Evolutionary conservation across 2,113 vertebrate genomes (phyloP).

Genomic region (Sula dactylatra): DNA sequence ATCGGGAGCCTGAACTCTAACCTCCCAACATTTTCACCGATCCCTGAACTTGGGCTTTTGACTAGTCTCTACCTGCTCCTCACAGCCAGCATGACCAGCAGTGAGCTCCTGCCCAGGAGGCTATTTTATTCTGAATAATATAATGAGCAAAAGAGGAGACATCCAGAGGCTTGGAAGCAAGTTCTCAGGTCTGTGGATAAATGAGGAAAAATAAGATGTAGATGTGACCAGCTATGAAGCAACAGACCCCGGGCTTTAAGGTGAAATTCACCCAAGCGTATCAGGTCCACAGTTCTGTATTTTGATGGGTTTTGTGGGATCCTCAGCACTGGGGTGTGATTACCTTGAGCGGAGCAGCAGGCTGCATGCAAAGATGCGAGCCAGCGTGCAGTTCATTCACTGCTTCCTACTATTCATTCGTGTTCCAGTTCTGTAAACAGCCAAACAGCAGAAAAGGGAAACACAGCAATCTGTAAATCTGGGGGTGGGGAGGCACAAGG

Average conservation of each 20-base stretch:
- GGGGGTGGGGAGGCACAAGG: not conserved
- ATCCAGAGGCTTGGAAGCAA: not conserved
- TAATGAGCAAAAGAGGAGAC: not conserved
- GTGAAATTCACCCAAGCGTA: not conserved
- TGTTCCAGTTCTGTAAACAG: not conserved
- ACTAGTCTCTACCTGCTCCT: not conserved
- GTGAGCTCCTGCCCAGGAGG: not conserved
- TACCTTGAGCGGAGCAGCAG: not conserved
- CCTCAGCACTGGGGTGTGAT: not conserved
- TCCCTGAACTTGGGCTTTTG: not conserved
- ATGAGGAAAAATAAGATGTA: not conserved
- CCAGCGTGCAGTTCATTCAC: not conserved
- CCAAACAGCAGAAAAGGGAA: not conserved
- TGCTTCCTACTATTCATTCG: not conserved
- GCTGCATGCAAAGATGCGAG: not conserved
- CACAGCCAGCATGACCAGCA: not conserved
- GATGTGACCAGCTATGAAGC: accelerated
- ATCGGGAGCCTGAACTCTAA: not conserved
- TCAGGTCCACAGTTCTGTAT: not conserved
- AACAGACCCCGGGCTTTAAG: accelerated
- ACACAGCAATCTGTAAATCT: not conserved
- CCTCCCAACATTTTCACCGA: not conserved
- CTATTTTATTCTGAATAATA: not conserved
- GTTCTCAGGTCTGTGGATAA: not conserved
- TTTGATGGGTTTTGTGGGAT: not conserved